Evolutionary conservation across 2,797 vertebrate species (phyloP).

Genomic region (Scyliorhinus canicula): DNA sequence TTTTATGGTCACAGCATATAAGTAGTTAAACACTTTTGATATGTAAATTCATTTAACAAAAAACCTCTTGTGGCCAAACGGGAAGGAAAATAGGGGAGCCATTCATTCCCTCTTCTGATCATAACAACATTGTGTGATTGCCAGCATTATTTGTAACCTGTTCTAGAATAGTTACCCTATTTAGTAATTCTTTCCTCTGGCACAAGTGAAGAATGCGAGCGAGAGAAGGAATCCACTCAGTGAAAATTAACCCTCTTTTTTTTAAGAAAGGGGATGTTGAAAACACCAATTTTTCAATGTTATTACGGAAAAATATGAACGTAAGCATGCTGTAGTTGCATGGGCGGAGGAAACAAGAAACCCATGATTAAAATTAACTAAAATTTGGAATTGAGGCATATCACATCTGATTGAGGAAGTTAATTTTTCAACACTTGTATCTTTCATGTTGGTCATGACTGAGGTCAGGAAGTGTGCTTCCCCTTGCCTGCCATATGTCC

Average conservation of each 20-base stretch:
- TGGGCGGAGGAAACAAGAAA: neutral
- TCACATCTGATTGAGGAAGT: neutral
- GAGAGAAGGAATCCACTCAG: too few relatives aligned
- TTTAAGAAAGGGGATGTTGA: too few relatives aligned
- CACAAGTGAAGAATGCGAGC: neutral
- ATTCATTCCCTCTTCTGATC: too few relatives aligned
- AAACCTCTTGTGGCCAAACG: too few relatives aligned
- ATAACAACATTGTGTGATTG: too few relatives aligned
- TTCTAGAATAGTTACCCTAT: neutral
- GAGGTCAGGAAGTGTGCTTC: constrained; percentile 15
- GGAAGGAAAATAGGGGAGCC: too few relatives aligned
- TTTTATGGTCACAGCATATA: too few relatives aligned
- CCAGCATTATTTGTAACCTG: neutral
- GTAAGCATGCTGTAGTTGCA: too few relatives aligned
- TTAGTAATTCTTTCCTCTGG: neutral
- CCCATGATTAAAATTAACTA: neutral
- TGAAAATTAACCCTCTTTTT: too few relatives aligned
- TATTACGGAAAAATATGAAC: neutral
- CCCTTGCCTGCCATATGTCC: neutral
- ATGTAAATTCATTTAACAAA: too few relatives aligned
- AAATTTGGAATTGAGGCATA: neutral
- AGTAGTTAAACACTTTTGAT: too few relatives aligned
- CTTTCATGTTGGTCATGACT: neutral
- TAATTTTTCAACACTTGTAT: neutral
- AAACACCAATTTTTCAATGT: neutral